Evolutionary conservation across 2,113 vertebrate species (phyloP), one percentile per base, ranked within the genome.

Genomic region (Laticauda laticaudata): DNA sequence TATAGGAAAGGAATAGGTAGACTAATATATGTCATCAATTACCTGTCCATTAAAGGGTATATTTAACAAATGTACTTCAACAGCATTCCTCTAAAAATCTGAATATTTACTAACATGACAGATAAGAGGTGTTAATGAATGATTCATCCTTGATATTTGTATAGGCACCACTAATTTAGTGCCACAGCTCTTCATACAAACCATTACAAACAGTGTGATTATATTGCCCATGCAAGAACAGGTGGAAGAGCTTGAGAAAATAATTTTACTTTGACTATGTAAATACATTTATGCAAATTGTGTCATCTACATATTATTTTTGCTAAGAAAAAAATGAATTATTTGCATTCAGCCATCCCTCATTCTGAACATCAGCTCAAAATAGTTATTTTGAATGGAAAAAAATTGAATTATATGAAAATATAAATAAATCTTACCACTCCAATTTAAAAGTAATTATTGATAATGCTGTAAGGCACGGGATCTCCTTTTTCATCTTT

Each of bases 371-470:
- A 86, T 94, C 0, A 53, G 92, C 95, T 57, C 69, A 61, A 88
- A 92, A 89, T 92, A 93, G 92, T 95, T 95, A 96, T 92, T 92
- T 91, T 94, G 91, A 93, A 94, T 1, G 94, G 53, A 12, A 56
- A 92, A 89, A 81, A 95, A 26, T 5, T 91, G 94, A 93, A 94
- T 90, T 54, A 95, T 75, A 93, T n/a, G 94, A 94, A 1, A 90
- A 89, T 92, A 95, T 95, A 21, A 87, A 61, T n/a, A 92, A 96
- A 94, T 95, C 98, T 98, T 97, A 98, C 98, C 98, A 98, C 98
- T 11, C 98, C 98, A 95, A 99, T 99, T 95, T 99, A 99, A 97
- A 99, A 99, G 96, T 99, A 99, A 97, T 99, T 99, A 97, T 99
- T 99, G 93, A 99, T 97, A 95, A 99, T 99, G 92, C 97, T 98